Evolutionary conservation across 2,113 vertebrate species (phyloP), one percentile per base, ranked within the genome.

Genomic region (Ammodytes marinus): DNA sequence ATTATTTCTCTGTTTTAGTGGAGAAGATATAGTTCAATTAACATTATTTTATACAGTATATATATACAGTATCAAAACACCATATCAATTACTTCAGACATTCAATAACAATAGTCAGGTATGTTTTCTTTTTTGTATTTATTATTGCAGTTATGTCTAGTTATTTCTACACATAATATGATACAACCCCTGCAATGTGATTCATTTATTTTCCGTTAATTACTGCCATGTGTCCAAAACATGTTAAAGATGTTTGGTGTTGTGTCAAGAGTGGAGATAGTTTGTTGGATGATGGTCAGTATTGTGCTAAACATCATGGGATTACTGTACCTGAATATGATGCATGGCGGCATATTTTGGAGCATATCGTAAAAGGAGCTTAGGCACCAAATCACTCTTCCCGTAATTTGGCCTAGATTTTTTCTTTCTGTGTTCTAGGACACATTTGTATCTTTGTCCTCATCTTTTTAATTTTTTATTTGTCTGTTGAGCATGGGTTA

Each of bases 251-350:
- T 76, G 50, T 63, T 53, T 69, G 9, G 5, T 47, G 42, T 65
- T 54, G 64, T 53, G 47, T 82, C 37, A 66, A 66, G 59, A 60
- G 53, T 45, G 55, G 13, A 17, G 54, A 58, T 69, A n/a, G 27
- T 27, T 14, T 49, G 70, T 15, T 46, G 39, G 52, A 15, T 65
- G 74, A 61, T 61, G 60, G 43, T 42, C 55, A 61, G 54, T 43
- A 42, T 58, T 71, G 27, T 68, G 52, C 59, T 46, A 60, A 58
- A 58, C 59, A 58, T 9, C 40, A 77, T 85, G 71, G 89, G 85
- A 91, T 93, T 77, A 83, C 73, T 86, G 85, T 88, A 86, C 77
- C 74, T 87, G 88, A 85, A 90, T 87, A 89, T 88, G 87, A 89
- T 85, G 70, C 88, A 84, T 89, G 85, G 79, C 71, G 90, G 79